Base-by-base conservation (phyloP, 2,888 invertebrate species). In the Philereme vetulata region DNA sequence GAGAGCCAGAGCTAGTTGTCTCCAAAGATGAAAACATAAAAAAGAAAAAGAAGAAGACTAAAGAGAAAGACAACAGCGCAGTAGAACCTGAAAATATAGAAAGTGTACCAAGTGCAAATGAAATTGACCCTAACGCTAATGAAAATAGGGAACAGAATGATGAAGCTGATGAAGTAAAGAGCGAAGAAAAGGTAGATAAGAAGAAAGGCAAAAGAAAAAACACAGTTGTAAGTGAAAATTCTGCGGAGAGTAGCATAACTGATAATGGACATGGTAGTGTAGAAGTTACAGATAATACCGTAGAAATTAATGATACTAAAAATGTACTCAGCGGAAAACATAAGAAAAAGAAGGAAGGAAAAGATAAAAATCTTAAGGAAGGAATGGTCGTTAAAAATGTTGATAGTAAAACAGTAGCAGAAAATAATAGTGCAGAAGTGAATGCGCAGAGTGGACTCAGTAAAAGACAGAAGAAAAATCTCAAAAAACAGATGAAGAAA, bases 1-100 rank as follows among this genome's bases (percentile, higher is more conserved):
- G 92, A 38, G 85, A 87, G 56, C 91, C 86, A 33, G 87, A 89
- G 68, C 71, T 87, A 62, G 77, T 81, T 4, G 80, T 84, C 3
- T 80, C 88, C 9, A 65, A 80, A 58, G 74, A 85, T 71, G 78
- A 76, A 32, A 84, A 81, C 48, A 87, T 84, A 70, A 90, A 86
- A 72, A 88, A 85, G 76, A 92, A 85, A 56, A 68, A 68, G 60
- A 67, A 70, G 65, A 72, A 71, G 59, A 65, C 66, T 10, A 69
- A 68, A 11, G 59, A 64, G 33, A 46, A 47, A 8, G 9, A 35
- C 21, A 55, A 1, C 21, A 21, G 21, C 21, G 21, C 21, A 21
- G 21, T 21, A 21, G 21, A 21, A 21, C 21, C 21, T 21, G 21
- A 21, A 21, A 21, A 21, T 21, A 21, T 21, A 21, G 21, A 21